These are phyloP conservation scores for Pogonomyrmex californicus DNA, from an alignment of 1,140 invertebrate species.

Conservation along the genomic window DNA sequence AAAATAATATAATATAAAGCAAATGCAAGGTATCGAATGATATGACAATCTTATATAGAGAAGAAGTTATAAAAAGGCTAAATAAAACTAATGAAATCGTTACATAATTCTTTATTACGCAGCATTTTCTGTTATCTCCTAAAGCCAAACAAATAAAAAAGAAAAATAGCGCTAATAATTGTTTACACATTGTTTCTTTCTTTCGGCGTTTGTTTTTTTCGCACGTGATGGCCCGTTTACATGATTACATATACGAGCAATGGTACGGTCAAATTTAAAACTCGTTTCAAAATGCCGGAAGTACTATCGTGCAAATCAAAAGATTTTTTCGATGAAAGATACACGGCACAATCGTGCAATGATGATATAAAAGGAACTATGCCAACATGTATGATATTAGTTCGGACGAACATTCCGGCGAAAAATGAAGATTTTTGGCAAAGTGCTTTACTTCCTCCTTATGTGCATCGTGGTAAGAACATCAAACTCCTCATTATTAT, in stretches of 20 bases:
- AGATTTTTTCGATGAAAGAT: conserved; percentile 61
- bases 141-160: conserved; percentile 6
- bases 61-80: not conserved
- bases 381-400: not conserved
- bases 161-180: conserved; percentile 15
- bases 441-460: conserved; percentile 9
- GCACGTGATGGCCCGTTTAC: not conserved
- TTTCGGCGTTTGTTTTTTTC: conserved; percentile 3
- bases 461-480: conserved; percentile 58
- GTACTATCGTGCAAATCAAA: conserved; percentile 13
- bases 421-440: conserved; percentile 61
- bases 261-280: not conserved
- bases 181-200: not conserved
- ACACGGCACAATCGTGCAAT: conserved; percentile 43
- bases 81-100: not conserved
- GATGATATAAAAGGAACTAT: conserved; percentile 50
- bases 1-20: conserved; percentile 4
- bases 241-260: not conserved
- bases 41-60: not conserved
- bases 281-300: conserved; percentile 65
- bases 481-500: not conserved
- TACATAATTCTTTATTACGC: not conserved
- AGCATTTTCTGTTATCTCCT: not conserved
- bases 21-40: not conserved
- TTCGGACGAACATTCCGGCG: not conserved